Evolutionary conservation across 2,797 vertebrate species (phyloP), one percentile per base, ranked within the genome.

Genomic region (Anomalospiza imberbis): DNA sequence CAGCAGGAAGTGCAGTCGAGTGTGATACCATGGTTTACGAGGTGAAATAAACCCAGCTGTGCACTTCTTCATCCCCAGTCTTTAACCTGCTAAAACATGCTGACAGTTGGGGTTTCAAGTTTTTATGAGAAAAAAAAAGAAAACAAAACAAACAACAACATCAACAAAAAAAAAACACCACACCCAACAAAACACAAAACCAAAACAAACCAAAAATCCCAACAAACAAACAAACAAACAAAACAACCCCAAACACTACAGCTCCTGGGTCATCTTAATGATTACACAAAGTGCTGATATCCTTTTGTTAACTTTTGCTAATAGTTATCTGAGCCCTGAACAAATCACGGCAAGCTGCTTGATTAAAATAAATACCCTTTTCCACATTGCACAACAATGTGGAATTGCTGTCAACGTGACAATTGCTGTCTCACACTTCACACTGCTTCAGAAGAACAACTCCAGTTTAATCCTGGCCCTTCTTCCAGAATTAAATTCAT

Each of bases 71-170:
- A 58, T 44, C 48, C 31, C 5, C 34, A 86, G 48, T 53, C 2
- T 0, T 58, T 40, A 87, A 24, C 2, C 0, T 58, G 62, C 62
- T 76, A 55, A 79, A 80, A 77, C 34, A 77, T 24, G 53, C 91
- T 93, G 48, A 87, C 34, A 76, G 38, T 29, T 31, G 19, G 44
- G 45, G 38, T 66, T 82, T 70, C 55, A 71, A 47, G 54, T 3
- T 75, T 75, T 72, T 25, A 29, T 10, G 13, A 0, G 28, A 4
- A 2, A 4, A 20, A 17, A 7, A 19, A 10, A 17, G 14, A 3
- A 2, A 3, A 24, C 34, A 11, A 50, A 20, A 22, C 12, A 28
- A 13, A 61, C 21, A 48, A 20, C 19, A 44, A 28, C n/a, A n/a
- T n/a, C n/a, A n/a, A n/a, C n/a, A 14, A 15, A 16, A 55, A 53